Conservation (phyloP, 2,888 invertebrate genomes). For the Brachyopa scutellaris region DNA sequence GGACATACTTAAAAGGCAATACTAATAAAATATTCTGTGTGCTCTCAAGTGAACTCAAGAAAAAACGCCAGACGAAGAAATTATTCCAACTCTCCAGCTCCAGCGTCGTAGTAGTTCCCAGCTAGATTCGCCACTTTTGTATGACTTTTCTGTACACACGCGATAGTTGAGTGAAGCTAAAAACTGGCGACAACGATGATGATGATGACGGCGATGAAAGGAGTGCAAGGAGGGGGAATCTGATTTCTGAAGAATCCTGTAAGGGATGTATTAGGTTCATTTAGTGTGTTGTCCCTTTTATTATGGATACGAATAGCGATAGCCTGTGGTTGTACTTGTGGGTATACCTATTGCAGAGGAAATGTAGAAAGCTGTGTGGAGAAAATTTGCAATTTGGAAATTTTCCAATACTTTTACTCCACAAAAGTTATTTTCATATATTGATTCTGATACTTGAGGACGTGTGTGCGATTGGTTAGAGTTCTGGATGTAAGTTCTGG, state of each 20-base stretch:
- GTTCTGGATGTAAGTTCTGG: too few species aligned
- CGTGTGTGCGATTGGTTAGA: constrained; percentile 11
- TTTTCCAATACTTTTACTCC: constrained; percentile 59
- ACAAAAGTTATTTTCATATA: constrained; percentile 49
- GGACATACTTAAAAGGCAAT: constrained; percentile 75
- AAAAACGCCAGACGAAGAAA: constrained; percentile 68
- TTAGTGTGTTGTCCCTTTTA: constrained; percentile 63
- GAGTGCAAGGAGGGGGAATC: neutral
- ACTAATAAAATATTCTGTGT: constrained; percentile 74
- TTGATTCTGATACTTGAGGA: constrained; percentile 41
- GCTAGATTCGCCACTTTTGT: too few species aligned
- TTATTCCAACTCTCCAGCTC: constrained; percentile 42
- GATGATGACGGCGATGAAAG: constrained; percentile 2
- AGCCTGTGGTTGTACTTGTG: neutral
- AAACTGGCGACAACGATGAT: constrained; percentile 53
- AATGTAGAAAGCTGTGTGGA: neutral
- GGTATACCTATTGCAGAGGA: neutral
- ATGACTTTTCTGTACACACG: constrained; percentile 14
- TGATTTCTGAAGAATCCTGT: too few species aligned
- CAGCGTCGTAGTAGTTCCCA: neutral
- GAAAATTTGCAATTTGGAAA: constrained; percentile 63
- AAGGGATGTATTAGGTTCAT: constrained; percentile 70
- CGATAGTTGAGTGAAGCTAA: constrained; percentile 25
- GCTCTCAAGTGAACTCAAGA: constrained; percentile 69
- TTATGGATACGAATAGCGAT: too few species aligned